Conservation (phyloP, 2,797 vertebrate species). For the Orientallactaga sibirica region DNA sequence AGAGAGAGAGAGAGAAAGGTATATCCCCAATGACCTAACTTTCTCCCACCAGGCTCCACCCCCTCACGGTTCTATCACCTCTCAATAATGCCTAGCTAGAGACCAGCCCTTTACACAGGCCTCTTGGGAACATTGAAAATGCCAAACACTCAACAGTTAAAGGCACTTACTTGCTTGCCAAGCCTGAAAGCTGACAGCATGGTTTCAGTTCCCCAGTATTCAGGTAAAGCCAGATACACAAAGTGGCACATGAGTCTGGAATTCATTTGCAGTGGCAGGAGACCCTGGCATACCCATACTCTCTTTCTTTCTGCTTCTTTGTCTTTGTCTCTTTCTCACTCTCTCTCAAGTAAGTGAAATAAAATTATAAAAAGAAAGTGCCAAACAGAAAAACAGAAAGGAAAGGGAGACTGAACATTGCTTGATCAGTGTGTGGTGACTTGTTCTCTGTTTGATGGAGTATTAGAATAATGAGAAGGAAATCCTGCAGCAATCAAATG, state of each 20-base stretch:
- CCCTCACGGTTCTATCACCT: neutral
- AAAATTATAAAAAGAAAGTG: too few relatives aligned
- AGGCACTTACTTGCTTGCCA: too few relatives aligned
- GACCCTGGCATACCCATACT: too few relatives aligned
- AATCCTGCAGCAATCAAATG: slow-evolving; percentile 61
- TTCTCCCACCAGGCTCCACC: neutral
- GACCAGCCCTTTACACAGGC: neutral
- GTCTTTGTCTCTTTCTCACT: too few relatives aligned
- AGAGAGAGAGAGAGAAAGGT: neutral
- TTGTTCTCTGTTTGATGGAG: slow-evolving; percentile 14
- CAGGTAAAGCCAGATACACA: too few relatives aligned
- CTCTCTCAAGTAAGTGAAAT: too few relatives aligned
- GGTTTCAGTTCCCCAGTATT: too few relatives aligned
- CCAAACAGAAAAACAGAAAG: neutral
- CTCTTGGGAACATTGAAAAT: neutral
- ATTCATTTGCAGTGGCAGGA: too few relatives aligned
- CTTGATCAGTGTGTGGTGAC: neutral
- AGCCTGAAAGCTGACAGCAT: too few relatives aligned
- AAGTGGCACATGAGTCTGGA: too few relatives aligned
- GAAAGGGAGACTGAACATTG: slow-evolving; percentile 26
- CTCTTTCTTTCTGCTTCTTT: too few relatives aligned
- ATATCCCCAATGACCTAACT: neutral
- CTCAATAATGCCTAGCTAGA: neutral
- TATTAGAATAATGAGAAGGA: slow-evolving; percentile 69
- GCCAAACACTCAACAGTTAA: too few relatives aligned